Evolutionary conservation across 2,113 vertebrate genomes (phyloP), one percentile per base, ranked within the genome.

Genomic region (Poecile atricapillus): DNA sequence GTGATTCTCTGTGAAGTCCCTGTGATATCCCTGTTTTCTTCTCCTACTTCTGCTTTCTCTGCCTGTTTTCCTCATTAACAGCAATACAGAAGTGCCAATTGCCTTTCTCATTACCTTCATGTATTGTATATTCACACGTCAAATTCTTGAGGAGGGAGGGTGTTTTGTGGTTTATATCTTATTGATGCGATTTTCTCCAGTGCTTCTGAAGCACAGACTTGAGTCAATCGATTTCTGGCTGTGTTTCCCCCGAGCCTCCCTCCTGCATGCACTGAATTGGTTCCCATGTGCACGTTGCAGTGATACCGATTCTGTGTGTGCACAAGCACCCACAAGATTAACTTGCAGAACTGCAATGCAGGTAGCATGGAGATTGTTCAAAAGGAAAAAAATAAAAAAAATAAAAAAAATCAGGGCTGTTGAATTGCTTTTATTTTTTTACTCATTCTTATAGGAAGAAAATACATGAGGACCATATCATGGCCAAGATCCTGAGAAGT

Each of bases 301-400:
- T 6, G 13, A 30, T 30, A 18, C 63, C 0, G 3, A n/a, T n/a
- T 37, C 19, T 21, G 25, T 20, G 39, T 30, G 75, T 37, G 68
- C 3, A 82, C 2, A 17, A 52, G 76, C 77, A 91, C 64, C 81
- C 81, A 41, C 4, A 2, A 39, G 59, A 74, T 81, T 70, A 55
- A 81, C 68, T n/a, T 84, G 69, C 67, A 87, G 69, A 74, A 14
- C n/a, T 90, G 90, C 88, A 93, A 22, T 83, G 87, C 83, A 86
- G 87, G 87, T 63, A 59, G 18, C 43, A 43, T 22, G 1, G 2
- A 70, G 62, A 28, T 37, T 35, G 60, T 41, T 83, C 1, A 19
- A 47, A 83, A 64, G 22, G 18, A 43, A 24, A 21, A 53, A 37
- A 25, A n/a, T n/a, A 25, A 35, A 13, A 18, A n/a, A 0, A 19